Evolutionary conservation across 2,797 vertebrate genomes (phyloP).

Genomic region (Sebastes baramenuke): DNA sequence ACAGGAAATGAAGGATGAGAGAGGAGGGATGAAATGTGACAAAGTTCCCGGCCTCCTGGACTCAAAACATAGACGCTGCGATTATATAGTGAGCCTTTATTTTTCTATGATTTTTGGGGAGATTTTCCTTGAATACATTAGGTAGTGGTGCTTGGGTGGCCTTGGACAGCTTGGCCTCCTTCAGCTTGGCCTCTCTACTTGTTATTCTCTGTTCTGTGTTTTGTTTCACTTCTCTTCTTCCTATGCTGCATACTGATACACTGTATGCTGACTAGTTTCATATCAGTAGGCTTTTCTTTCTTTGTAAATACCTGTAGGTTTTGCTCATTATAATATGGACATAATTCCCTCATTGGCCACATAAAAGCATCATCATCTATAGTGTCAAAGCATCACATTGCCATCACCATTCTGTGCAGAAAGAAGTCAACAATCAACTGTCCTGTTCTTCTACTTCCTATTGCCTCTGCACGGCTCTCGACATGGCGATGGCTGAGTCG

Average conservation of each 20-base stretch:
- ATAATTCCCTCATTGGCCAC: not conserved
- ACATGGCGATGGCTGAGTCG: no score
- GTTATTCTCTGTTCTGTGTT: not conserved
- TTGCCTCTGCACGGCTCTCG: no score
- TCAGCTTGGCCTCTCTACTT: not conserved
- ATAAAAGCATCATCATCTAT: not conserved
- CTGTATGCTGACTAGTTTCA: not conserved
- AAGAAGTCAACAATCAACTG: not conserved
- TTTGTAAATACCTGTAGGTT: not conserved
- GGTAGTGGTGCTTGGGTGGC: not conserved
- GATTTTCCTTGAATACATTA: not conserved
- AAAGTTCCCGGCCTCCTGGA: not conserved
- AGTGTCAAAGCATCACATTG: not conserved
- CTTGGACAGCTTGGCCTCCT: not conserved
- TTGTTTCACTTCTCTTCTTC: conserved; percentile 11
- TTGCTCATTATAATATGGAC: not conserved
- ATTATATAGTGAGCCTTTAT: not conserved
- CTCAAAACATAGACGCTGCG: not conserved
- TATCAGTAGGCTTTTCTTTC: not conserved
- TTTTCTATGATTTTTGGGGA: not conserved
- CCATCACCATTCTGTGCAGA: not conserved
- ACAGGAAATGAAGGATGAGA: not conserved
- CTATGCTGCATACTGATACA: not conserved
- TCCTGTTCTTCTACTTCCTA: not conserved
- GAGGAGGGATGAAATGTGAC: not conserved